Evolutionary conservation across 92 coral and sea anemone species (phyloP).

Genomic region (Phenganax subtilis): DNA sequence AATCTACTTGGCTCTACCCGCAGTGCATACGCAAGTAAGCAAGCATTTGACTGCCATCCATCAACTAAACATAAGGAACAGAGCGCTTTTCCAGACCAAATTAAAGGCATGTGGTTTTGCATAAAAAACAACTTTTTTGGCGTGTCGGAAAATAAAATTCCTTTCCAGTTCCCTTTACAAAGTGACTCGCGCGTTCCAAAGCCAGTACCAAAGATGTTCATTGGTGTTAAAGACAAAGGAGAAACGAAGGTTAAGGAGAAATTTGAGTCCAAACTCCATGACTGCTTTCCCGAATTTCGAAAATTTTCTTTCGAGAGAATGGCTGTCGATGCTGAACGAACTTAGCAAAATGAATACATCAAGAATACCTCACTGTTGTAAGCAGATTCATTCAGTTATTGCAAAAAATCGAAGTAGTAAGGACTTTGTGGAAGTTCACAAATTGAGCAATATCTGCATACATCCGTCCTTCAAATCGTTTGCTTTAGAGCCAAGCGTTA

Average conservation of each 20-base stretch:
- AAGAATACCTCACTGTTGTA: background rate
- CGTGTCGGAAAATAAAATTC: background rate
- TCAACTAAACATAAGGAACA: background rate
- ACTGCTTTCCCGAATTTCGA: background rate
- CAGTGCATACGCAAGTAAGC: background rate
- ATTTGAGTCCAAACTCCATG: background rate
- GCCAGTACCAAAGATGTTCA: background rate
- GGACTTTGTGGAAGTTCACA: background rate
- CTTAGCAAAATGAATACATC: no score
- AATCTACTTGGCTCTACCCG: background rate
- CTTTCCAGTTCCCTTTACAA: background rate
- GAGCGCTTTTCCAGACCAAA: background rate
- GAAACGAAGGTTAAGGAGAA: background rate
- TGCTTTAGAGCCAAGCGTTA: background rate
- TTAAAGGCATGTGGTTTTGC: conserved; percentile 9
- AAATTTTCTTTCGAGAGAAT: background rate
- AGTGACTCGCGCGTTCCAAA: background rate
- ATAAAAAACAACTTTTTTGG: background rate
- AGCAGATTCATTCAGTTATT: background rate
- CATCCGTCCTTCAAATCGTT: background rate
- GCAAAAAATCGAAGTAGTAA: background rate
- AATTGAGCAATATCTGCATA: background rate
- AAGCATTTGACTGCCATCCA: background rate
- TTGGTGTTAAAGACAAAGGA: background rate
- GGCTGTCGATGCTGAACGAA: no score